These are phyloP conservation scores for Chaitophorus viminalis DNA, from an alignment of 2,888 invertebrate genomes.

Conservation along the genomic window DNA sequence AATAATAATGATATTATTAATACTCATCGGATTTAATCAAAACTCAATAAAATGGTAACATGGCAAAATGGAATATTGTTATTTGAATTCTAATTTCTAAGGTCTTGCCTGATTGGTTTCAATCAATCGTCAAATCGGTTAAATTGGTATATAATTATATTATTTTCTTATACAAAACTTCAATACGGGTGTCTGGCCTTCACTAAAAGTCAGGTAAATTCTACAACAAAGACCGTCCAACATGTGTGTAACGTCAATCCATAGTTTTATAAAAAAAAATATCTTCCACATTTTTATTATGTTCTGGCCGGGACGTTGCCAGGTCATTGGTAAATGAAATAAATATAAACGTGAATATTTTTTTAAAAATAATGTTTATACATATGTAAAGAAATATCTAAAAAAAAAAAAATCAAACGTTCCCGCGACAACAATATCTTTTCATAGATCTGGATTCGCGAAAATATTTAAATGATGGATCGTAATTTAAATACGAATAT, in stretches of 20 bases:
- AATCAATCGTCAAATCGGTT: background rate
- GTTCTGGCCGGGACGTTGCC: background rate
- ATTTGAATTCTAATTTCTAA: background rate
- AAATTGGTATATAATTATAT: background rate
- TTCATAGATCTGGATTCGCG: background rate
- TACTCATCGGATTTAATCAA: background rate
- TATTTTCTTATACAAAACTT: background rate
- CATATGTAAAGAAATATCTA: background rate
- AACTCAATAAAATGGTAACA: background rate
- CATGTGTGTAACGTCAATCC: conserved; percentile 32
- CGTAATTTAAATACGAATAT: background rate
- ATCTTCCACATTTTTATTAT: background rate
- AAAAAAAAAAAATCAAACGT: background rate
- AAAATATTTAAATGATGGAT: conserved; percentile 26
- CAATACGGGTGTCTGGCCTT: conserved; percentile 13
- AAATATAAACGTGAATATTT: background rate
- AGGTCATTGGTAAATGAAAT: background rate
- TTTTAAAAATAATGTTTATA: background rate
- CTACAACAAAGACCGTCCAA: conserved; percentile 27
- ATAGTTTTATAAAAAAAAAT: conserved; percentile 2
- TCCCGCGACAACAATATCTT: background rate
- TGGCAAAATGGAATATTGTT: background rate
- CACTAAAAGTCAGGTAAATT: conserved; percentile 8
- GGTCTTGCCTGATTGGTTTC: conserved; percentile 18
- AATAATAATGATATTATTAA: background rate